Percentiles rank a stretch among this genome's conserved stretches.
Evolutionary conservation across 37 sponge, comb jelly and placozoan species (phyloP).

Genomic region (Diacarnus erythraeanus): DNA sequence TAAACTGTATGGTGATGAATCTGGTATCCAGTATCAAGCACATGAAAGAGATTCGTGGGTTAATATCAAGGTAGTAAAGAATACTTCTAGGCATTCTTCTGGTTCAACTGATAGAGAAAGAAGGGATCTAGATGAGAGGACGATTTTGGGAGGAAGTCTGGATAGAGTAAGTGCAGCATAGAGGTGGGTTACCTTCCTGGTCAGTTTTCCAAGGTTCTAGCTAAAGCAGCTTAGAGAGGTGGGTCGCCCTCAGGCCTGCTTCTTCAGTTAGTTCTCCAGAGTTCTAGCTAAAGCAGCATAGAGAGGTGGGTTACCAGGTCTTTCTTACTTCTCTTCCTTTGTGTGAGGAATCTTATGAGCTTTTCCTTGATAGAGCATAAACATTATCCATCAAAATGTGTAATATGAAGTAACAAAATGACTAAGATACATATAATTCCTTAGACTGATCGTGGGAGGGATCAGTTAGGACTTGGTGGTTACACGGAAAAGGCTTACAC

Average conservation of each 20-base stretch:
- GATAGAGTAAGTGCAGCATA: constrained; percentile 15
- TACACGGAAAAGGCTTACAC: constrained; percentile 17
- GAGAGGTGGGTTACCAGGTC: no score
- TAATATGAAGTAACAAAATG: no score
- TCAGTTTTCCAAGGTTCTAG: no score
- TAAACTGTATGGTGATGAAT: neutral
- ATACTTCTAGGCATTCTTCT: neutral
- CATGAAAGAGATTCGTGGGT: constrained; percentile 24
- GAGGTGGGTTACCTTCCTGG: no score
- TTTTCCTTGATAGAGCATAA: no score
- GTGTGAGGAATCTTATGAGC: no score
- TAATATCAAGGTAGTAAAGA: constrained; percentile 16
- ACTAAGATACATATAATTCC: neutral
- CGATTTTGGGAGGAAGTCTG: constrained; percentile 14
- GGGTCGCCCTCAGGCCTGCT: no score
- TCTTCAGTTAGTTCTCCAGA: no score
- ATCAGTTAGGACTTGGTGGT: constrained; percentile 1
- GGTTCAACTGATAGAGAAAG: neutral
- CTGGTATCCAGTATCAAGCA: constrained; percentile 4
- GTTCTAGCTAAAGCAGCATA: no score
- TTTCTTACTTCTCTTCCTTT: no score
- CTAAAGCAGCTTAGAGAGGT: no score
- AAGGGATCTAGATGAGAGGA: neutral
- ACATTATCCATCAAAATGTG: no score
- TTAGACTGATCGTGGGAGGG: constrained; percentile 15